Evolutionary conservation across 2,797 vertebrate species (phyloP).

Genomic region (Pangasius larnaudii): DNA sequence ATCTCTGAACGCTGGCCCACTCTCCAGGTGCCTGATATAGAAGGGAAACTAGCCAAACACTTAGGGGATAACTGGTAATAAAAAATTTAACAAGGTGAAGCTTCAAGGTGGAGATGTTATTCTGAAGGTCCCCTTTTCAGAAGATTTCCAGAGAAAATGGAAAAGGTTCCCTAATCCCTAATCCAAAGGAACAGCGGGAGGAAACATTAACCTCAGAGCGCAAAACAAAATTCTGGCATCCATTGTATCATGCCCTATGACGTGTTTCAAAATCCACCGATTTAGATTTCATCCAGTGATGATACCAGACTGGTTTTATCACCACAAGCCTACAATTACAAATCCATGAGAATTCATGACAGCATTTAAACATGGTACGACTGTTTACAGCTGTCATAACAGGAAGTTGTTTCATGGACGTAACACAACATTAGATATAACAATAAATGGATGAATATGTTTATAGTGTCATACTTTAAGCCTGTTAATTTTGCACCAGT

Average conservation of each 20-base stretch:
- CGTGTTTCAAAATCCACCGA: not conserved
- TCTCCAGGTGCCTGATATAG: constrained; percentile 25
- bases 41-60: constrained; percentile 13
- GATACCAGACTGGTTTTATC: not conserved
- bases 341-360: not conserved
- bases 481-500: not conserved
- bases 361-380: not conserved
- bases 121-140: constrained; percentile 25
- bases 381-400: not conserved
- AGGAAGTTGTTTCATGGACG: not conserved
- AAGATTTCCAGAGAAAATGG: constrained; percentile 33
- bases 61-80: constrained; percentile 46
- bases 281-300: not conserved
- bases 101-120: constrained; percentile 39
- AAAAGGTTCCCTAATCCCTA: constrained; percentile 52
- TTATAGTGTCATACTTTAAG: not conserved
- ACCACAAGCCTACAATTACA: not conserved
- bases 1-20: not conserved
- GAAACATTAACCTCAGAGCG: not conserved
- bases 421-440: not conserved
- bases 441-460: not conserved
- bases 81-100: constrained; percentile 44
- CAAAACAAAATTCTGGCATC: not conserved
- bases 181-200: not conserved
- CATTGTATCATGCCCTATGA: no score